Percentiles rank a stretch among this genome's conserved stretches.
These are phyloP conservation scores for Trogon melanurus DNA, from an alignment of 2,113 vertebrate genomes.

Conservation along the genomic window DNA sequence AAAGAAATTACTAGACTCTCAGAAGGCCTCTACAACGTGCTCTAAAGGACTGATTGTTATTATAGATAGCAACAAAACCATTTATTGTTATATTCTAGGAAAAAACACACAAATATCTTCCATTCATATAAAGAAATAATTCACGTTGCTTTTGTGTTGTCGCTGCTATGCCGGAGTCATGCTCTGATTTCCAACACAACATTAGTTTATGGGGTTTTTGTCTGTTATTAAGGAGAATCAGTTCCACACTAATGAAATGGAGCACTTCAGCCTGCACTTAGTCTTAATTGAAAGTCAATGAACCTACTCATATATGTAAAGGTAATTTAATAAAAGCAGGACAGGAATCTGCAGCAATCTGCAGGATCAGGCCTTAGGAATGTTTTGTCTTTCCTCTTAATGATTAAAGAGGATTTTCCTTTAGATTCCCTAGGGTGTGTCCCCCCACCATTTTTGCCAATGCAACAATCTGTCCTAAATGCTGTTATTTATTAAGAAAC, in stretches of 20 bases:
- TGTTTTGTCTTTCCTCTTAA: background rate
- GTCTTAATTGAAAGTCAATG: constrained; percentile 7
- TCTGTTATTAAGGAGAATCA: background rate
- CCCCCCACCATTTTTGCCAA: background rate
- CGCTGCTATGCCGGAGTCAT: background rate
- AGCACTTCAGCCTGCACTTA: constrained; percentile 15
- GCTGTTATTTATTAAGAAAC: constrained; percentile 40
- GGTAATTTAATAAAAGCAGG: background rate
- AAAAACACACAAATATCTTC: background rate
- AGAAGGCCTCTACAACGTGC: background rate
- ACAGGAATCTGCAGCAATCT: background rate
- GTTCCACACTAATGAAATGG: background rate
- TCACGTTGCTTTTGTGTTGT: background rate
- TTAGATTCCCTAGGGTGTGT: background rate
- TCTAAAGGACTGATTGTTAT: background rate
- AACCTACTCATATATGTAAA: background rate
- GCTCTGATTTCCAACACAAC: background rate
- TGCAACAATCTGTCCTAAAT: background rate
- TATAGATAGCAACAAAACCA: background rate
- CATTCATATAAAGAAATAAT: background rate
- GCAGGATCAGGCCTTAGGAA: background rate
- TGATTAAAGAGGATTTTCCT: background rate
- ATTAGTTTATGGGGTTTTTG: background rate
- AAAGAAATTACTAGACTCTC: background rate
- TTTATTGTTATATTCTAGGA: background rate